phyloP scores from a whole-genome alignment of 2,797 vertebrate genomes.

The Pyrrhura leucotis region DNA sequence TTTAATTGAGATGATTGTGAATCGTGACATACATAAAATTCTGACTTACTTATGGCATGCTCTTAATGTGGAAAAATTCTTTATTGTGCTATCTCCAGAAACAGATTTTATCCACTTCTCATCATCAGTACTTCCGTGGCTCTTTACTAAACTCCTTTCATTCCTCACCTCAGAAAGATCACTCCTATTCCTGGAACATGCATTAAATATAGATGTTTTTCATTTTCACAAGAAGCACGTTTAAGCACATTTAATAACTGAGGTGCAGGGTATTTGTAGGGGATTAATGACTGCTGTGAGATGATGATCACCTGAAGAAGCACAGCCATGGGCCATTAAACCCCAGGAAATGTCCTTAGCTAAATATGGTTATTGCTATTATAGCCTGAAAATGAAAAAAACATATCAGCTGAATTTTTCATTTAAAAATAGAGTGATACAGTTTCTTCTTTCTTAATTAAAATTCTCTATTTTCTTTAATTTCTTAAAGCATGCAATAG shows the following conservation, averaged over 20 bases:
- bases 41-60: neutral
- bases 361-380: conserved; percentile 31
- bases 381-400: neutral
- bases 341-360: conserved; percentile 56
- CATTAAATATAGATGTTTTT: conserved; percentile 58
- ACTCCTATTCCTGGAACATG: conserved; percentile 37
- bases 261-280: neutral
- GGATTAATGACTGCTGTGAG: conserved; percentile 60
- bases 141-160: conserved; percentile 9
- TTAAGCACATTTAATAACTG: conserved; percentile 46
- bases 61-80: neutral
- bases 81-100: neutral
- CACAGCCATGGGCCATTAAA: conserved; percentile 40
- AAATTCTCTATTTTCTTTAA: neutral
- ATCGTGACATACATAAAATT: neutral
- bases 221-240: conserved; percentile 15
- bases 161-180: conserved; percentile 16
- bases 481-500: conserved; percentile 9
- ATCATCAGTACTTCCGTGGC: conserved; percentile 27
- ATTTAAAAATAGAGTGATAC: neutral
- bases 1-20: neutral
- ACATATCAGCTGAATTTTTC: neutral
- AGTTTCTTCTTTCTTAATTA: conserved; percentile 21
- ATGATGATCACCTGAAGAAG: conserved; percentile 41
- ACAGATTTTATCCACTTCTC: neutral